Percentiles rank a stretch among this genome's conserved stretches.
Conservation (phyloP, 2,113 vertebrate species). For the Urocolius indicus region DNA sequence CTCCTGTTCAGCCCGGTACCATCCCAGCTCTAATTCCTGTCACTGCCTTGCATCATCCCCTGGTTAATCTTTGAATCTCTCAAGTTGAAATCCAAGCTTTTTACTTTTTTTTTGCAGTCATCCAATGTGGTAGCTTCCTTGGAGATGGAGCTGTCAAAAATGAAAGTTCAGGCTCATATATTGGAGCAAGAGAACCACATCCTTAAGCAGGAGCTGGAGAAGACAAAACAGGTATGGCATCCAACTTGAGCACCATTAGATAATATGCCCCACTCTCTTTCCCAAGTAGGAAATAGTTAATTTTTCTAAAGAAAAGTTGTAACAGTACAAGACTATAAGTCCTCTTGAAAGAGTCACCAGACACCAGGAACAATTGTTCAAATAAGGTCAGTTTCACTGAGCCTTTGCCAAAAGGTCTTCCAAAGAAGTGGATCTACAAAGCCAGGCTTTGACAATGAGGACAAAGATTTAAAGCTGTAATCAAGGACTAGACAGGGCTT, state of each 20-base stretch:
- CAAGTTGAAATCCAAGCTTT: background rate
- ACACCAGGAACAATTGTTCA: background rate
- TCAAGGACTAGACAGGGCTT: background rate
- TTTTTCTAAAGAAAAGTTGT: background rate
- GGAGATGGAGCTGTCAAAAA: constrained; percentile 83
- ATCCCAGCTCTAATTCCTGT: background rate
- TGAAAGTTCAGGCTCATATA: constrained; percentile 76
- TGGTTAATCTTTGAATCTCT: background rate
- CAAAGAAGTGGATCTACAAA: background rate
- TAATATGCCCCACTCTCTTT: background rate
- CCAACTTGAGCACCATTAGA: background rate
- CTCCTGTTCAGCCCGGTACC: background rate
- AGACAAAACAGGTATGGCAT: constrained; percentile 69
- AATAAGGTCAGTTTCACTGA: background rate
- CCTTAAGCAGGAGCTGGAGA: constrained; percentile 82
- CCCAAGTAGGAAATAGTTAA: background rate
- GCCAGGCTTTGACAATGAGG: background rate
- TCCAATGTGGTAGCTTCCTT: constrained; percentile 79
- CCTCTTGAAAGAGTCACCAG: background rate
- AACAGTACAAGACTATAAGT: background rate
- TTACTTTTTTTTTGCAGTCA: constrained; percentile 40
- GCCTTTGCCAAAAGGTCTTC: background rate
- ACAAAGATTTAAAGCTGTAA: background rate
- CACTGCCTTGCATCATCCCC: background rate
- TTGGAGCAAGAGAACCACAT: constrained; percentile 84